Percentiles rank a stretch among this genome's conserved stretches.
phyloP scores from a whole-genome alignment of 2,797 vertebrate species.

The Perodicticus potto region DNA sequence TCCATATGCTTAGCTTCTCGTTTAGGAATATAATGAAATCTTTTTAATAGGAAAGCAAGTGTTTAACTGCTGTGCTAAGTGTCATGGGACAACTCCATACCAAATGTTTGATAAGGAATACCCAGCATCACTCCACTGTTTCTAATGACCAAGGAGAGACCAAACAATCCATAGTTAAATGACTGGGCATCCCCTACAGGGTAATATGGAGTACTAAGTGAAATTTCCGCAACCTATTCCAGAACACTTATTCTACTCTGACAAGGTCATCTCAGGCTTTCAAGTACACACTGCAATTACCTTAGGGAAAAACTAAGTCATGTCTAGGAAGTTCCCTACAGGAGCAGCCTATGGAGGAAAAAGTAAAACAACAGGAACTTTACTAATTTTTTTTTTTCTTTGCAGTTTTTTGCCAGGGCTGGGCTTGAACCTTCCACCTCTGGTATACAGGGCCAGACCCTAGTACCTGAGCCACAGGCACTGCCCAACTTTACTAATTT shows the following conservation, averaged over 20 bases:
- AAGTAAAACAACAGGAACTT: conserved; percentile 47
- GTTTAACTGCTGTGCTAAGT: conserved; percentile 52
- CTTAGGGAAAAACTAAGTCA: conserved; percentile 38
- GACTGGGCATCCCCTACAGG: conserved; percentile 36
- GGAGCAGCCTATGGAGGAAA: background rate
- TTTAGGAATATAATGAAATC: conserved; percentile 70
- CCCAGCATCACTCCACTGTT: conserved; percentile 57
- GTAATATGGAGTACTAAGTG: conserved; percentile 59
- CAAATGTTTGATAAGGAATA: conserved; percentile 65
- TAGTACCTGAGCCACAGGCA: no score
- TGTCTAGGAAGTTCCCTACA: conserved; percentile 5
- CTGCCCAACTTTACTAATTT: background rate
- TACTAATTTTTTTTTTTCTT: no score
- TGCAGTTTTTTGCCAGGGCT: no score
- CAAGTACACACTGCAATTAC: conserved; percentile 39
- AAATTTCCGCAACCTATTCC: conserved; percentile 61
- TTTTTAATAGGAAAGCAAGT: conserved; percentile 69
- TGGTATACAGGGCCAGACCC: no score
- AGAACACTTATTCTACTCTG: conserved; percentile 58
- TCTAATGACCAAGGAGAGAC: conserved; percentile 68
- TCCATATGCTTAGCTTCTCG: conserved; percentile 73
- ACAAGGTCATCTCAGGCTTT: conserved; percentile 67
- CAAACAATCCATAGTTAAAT: conserved; percentile 68
- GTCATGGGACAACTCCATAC: conserved; percentile 48
- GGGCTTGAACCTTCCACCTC: no score